Conservation (phyloP, 2,797 vertebrate species). For the Cichlasoma orientale region DNA sequence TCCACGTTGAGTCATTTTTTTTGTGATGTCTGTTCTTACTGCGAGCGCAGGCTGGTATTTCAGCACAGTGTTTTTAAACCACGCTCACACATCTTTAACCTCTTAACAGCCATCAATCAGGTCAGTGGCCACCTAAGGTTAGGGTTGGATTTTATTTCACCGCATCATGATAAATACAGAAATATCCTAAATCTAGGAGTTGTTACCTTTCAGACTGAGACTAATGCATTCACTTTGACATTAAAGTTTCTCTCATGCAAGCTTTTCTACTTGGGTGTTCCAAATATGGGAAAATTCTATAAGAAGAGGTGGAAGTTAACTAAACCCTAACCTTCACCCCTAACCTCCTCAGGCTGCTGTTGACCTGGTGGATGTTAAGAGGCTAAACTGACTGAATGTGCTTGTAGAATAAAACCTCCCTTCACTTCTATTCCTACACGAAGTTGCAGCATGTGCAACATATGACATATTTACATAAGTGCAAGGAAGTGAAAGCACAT, state of each 20-base stretch:
- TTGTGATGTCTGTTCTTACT: background rate
- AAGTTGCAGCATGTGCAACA: background rate
- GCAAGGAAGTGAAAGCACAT: constrained; percentile 52
- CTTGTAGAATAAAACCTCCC: background rate
- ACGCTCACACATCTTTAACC: background rate
- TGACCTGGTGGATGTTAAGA: background rate
- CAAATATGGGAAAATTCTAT: background rate
- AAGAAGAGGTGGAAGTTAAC: background rate
- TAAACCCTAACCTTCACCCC: background rate
- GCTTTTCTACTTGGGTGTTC: background rate
- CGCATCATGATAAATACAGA: fast-evolving
- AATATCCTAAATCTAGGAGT: background rate
- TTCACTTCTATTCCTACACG: background rate
- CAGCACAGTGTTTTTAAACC: background rate
- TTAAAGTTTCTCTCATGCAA: background rate
- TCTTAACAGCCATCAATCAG: background rate
- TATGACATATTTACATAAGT: constrained; percentile 13
- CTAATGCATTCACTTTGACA: no score
- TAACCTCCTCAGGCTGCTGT: no score
- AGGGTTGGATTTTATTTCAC: background rate
- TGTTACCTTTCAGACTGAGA: background rate
- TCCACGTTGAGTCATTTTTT: background rate
- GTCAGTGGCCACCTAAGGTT: background rate
- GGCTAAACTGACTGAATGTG: background rate
- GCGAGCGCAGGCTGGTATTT: background rate